phyloP scores from a whole-genome alignment of 2,888 invertebrate species.

The Autographa pulchrina region DNA sequence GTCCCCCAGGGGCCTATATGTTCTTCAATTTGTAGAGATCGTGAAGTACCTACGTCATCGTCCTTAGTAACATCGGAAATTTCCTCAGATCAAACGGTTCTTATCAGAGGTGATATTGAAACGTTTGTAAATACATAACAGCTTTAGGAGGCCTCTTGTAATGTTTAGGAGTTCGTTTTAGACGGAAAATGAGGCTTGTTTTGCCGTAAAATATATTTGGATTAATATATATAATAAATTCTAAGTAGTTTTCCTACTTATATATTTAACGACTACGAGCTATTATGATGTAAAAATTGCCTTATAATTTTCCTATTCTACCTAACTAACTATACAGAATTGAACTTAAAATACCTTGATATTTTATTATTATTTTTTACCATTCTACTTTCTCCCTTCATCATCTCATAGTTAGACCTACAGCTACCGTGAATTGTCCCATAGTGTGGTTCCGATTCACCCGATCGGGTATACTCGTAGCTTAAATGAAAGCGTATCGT shows the following conservation, averaged over 20 bases:
- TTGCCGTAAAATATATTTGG: neutral
- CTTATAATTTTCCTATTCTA: too few species aligned
- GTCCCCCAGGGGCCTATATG: constrained; percentile 6
- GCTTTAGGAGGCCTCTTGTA: constrained; percentile 4
- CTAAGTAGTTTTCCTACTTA: too few species aligned
- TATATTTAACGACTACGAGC: too few species aligned
- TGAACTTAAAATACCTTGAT: too few species aligned
- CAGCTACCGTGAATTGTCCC: neutral
- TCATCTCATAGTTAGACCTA: neutral
- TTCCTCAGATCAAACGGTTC: constrained; percentile 7
- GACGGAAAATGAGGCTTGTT: neutral
- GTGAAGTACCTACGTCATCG: constrained; percentile 9
- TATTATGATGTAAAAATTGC: too few species aligned
- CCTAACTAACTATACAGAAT: too few species aligned
- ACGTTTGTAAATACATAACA: constrained; percentile 8
- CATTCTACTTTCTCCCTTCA: neutral
- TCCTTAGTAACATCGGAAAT: constrained; percentile 6
- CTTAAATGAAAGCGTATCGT: constrained; percentile 4
- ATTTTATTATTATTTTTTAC: neutral
- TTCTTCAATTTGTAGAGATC: constrained; percentile 9
- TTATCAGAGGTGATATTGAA: constrained; percentile 8
- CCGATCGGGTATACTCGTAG: constrained; percentile 1
- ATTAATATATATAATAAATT: too few species aligned
- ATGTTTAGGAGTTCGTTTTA: constrained; percentile 7
- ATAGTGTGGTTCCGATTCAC: constrained; percentile 1